phyloP scores from a whole-genome alignment of 2,113 vertebrate genomes.

The Furnarius figulus region DNA sequence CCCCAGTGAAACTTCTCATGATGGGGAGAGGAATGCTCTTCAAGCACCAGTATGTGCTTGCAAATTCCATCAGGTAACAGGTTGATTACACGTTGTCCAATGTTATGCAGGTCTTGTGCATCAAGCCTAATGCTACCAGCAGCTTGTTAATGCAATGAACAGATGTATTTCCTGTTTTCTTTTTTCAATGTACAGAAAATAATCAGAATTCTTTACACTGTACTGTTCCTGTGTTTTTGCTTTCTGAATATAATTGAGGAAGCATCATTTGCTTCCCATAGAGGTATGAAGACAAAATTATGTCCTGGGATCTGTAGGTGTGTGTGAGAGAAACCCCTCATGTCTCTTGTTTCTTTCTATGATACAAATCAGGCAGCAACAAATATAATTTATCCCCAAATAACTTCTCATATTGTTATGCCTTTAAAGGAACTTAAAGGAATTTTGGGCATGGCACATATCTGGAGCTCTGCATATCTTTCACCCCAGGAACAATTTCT shows the following conservation, averaged over 20 bases:
- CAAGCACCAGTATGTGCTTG: neutral
- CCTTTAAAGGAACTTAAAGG: neutral
- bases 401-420: neutral
- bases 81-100: neutral
- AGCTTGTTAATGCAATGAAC: neutral
- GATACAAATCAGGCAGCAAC: neutral
- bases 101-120: neutral
- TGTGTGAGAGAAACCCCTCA: neutral
- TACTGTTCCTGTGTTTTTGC: neutral
- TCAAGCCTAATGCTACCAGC: neutral
- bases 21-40: neutral
- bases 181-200: neutral
- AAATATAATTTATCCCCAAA: neutral
- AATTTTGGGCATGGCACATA: neutral
- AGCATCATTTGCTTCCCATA: neutral
- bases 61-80: neutral
- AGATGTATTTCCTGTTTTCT: neutral
- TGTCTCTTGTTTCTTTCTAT: neutral
- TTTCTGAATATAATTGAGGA: neutral
- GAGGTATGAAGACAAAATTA: neutral
- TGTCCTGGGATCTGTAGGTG: neutral
- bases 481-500: neutral
- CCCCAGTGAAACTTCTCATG: rapidly evolving
- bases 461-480: neutral
- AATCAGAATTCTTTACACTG: neutral